These are phyloP conservation scores for Crax fasciolata DNA, from an alignment of 2,797 vertebrate species.

Conservation along the genomic window DNA sequence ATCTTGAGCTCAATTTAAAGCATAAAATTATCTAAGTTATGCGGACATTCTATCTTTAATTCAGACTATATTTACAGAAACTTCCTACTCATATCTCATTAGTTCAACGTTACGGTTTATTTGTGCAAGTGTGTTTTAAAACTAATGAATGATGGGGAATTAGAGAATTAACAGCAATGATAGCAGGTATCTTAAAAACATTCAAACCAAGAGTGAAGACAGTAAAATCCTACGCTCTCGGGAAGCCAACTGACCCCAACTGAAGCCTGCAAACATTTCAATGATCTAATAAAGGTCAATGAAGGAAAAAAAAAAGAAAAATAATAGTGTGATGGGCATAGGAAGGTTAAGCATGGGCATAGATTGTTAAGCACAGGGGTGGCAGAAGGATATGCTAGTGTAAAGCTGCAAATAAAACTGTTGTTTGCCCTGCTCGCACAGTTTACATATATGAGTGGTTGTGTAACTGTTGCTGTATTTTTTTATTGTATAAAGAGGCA, in stretches of 20 bases:
- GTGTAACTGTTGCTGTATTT: background rate
- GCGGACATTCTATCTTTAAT: constrained; percentile 56
- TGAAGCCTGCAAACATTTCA: background rate
- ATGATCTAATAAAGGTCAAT: background rate
- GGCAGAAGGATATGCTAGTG: background rate
- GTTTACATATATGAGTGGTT: background rate
- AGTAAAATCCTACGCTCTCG: background rate
- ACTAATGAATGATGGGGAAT: constrained; percentile 39
- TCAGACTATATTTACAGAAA: constrained; percentile 64
- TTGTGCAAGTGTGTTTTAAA: constrained; percentile 61
- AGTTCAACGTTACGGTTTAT: constrained; percentile 50
- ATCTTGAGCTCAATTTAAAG: constrained; percentile 46
- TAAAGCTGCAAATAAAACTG: background rate
- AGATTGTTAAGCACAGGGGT: background rate
- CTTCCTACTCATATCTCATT: constrained; percentile 58
- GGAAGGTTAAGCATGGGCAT: background rate
- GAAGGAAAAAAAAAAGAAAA: background rate
- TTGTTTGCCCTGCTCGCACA: background rate
- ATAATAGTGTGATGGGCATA: background rate
- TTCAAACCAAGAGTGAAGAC: constrained; percentile 12
- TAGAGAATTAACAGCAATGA: constrained; percentile 17
- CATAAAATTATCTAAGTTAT: constrained; percentile 47
- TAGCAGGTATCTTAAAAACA: constrained; percentile 38
- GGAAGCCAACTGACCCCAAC: background rate
- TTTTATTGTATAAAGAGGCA: background rate